Evolutionary conservation across 2,113 vertebrate species (phyloP).

Genomic region (Nicator chloris): DNA sequence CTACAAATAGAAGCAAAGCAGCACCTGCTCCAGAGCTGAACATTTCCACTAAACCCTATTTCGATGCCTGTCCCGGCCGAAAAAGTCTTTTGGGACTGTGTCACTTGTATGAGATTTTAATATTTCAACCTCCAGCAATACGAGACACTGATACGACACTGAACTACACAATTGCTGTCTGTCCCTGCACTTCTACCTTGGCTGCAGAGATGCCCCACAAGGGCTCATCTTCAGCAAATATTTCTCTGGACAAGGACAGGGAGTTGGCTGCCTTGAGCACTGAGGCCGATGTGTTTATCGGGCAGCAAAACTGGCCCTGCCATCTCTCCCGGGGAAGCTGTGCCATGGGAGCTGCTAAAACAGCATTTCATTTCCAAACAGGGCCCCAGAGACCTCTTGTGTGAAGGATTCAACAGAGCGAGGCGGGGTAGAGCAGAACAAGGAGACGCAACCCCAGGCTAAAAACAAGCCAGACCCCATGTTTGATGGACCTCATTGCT

Average conservation of each 20-base stretch:
- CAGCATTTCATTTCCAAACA: slow-evolving; percentile 57
- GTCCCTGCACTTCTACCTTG: not conserved
- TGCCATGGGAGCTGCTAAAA: slow-evolving; percentile 36
- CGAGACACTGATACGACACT: not conserved
- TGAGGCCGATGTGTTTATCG: not conserved
- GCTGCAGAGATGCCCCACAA: not conserved
- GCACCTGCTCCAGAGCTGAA: not conserved
- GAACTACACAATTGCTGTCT: not conserved
- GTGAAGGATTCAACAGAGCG: not conserved
- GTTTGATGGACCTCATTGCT: not conserved
- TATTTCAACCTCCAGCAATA: not conserved
- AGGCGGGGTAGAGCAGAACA: not conserved
- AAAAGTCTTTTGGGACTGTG: not conserved
- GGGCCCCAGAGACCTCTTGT: slow-evolving; percentile 38
- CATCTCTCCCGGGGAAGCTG: not conserved
- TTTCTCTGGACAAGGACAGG: not conserved
- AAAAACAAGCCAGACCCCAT: not conserved
- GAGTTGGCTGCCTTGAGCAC: not conserved
- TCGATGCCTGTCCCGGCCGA: not conserved
- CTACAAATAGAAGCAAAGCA: slow-evolving; percentile 58
- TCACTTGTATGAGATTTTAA: not conserved
- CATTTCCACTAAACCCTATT: slow-evolving; percentile 46
- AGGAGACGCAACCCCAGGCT: not conserved
- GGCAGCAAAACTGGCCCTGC: not conserved
- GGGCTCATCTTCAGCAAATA: not conserved